Base-by-base conservation (phyloP, 2,797 vertebrate genomes). In the Pteropus rufus region DNA sequence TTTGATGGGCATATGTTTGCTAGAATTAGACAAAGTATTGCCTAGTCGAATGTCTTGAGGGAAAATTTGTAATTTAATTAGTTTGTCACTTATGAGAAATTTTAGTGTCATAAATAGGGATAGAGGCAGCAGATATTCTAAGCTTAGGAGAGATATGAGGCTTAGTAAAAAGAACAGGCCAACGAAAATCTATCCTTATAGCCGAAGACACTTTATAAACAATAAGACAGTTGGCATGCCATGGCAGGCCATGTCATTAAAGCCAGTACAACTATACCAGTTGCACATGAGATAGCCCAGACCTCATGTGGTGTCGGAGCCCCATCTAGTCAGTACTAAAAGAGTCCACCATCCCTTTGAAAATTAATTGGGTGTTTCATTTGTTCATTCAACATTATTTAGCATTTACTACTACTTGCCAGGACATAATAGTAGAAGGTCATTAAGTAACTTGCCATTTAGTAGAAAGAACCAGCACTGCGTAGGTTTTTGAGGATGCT, bases 21-120 rank as follows among this genome's bases (percentile, higher is more conserved):
- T 92, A 54, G n/a, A 81, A 92, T 84, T 91, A 81, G 41, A 92
- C 14, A 87, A 77, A 84, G 7, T 92, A 69, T 82, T 69, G 39
- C 56, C 34, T 81, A 62, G 12, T 56, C 58, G 29, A 41, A 82
- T 67, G 26, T 31, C 79, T 91, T 58, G 24, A 83, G 76, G 52
- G 41, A 76, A 4, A 29, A 91, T 92, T 94, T 96, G 34, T 69
- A 60, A 89, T 65, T 82, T 91, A 75, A 93, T 90, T 91, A 72
- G 23, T 52, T 88, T 90, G 24, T 94, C 41, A 87, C 7, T 75
- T 81, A 34, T 79, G 94, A 89, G 72, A 93, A 94, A 67, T 62
- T 11, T 58, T 56, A 89, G 7, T 75, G 7, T 85, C 7, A 11
- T 72, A 95, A 65, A 73, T 88, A 83, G 12, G 52, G 12, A 39